Conservation (phyloP, 2,797 vertebrate genomes). For the Sciurus carolinensis region DNA sequence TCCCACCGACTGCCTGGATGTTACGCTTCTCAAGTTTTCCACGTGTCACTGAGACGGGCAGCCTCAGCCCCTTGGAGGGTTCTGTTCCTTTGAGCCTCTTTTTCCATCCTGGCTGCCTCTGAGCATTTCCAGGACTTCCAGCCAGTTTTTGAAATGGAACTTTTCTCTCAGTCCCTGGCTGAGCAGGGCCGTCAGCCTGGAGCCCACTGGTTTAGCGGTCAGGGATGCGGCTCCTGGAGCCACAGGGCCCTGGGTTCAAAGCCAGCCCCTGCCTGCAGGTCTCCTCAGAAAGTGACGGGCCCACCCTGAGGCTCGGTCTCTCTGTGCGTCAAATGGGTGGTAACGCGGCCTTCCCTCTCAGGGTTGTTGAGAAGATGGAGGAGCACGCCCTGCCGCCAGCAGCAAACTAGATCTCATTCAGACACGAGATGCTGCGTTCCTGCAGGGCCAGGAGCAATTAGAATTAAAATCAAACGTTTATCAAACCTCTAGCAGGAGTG, state of each 20-base stretch:
- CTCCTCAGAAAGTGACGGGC: background rate
- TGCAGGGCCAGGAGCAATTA: background rate
- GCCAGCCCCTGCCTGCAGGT: background rate
- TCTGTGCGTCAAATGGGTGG: background rate
- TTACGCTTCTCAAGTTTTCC: conserved; percentile 69
- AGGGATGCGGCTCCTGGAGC: background rate
- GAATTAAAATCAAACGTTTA: background rate
- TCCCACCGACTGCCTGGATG: conserved; percentile 21
- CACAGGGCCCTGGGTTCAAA: conserved; percentile 3
- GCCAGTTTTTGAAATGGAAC: conserved; percentile 75
- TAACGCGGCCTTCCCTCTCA: too few species aligned
- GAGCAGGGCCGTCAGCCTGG: background rate
- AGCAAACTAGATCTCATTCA: background rate
- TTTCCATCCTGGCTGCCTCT: conserved; percentile 75
- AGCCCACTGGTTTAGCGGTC: background rate
- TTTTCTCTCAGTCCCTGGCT: conserved; percentile 48
- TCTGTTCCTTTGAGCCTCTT: conserved; percentile 75
- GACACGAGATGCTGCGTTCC: background rate
- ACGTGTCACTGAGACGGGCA: background rate
- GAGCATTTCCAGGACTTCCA: conserved; percentile 66
- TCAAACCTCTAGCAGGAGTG: background rate
- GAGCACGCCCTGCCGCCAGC: background rate
- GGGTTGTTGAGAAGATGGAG: background rate
- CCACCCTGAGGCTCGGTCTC: background rate
- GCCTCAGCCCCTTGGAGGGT: conserved; percentile 51